A percentile compares a stretch with the other conserved stretches of the same genome.
phyloP scores from a whole-genome alignment of 1,140 invertebrate species.

The Bicyclus anynana region DNA sequence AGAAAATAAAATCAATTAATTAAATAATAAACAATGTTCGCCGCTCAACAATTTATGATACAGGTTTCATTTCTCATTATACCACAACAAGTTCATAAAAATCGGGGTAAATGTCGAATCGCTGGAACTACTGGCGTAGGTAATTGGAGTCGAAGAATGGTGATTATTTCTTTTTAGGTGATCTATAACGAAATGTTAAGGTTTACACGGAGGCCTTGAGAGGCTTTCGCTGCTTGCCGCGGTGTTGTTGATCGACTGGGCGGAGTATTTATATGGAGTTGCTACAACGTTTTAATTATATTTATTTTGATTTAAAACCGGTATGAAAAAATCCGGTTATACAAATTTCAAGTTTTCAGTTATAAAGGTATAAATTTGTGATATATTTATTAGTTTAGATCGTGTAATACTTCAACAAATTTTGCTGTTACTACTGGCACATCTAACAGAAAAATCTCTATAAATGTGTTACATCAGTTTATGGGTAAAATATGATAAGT shows the following conservation, averaged over 20 bases:
- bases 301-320: no score
- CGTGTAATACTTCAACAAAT: no score
- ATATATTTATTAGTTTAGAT: no score
- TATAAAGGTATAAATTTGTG: no score
- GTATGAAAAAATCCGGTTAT: no score
- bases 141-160: constrained; percentile 10
- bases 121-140: constrained; percentile 2
- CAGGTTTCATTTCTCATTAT: background rate
- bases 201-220: constrained; percentile 48
- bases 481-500: no score
- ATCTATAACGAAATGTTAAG: constrained; percentile 61
- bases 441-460: no score
- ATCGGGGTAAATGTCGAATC: constrained; percentile 2
- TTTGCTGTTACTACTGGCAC: no score
- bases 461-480: no score
- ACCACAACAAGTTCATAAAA: background rate
- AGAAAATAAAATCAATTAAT: background rate
- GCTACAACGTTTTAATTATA: no score
- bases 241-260: constrained; percentile 30
- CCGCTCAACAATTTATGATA: background rate
- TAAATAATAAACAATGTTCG: background rate
- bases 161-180: constrained; percentile 40
- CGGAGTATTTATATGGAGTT: constrained; percentile 37
- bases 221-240: constrained; percentile 43
- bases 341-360: no score